Percentiles rank a stretch among this genome's conserved stretches.
Conservation (phyloP, 2,888 invertebrate species). For the Apamea epomidion region DNA sequence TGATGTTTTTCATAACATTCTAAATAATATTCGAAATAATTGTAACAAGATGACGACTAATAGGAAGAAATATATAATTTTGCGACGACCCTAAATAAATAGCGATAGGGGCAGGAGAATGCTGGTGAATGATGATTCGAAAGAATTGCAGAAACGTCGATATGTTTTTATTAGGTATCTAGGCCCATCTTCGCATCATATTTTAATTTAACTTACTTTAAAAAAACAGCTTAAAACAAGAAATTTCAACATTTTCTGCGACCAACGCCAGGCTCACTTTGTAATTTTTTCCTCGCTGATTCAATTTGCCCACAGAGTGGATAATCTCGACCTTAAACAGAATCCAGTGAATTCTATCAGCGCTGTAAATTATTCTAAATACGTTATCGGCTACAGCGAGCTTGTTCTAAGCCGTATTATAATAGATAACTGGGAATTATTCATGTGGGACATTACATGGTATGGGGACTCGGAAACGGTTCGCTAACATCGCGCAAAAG, state of each 20-base stretch:
- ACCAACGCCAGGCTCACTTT: slow-evolving; percentile 42
- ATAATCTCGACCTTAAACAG: slow-evolving; percentile 58
- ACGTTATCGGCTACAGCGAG: slow-evolving; percentile 60
- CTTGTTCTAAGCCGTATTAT: slow-evolving; percentile 61
- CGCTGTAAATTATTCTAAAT: slow-evolving; percentile 69
- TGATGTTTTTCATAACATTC: slow-evolving; percentile 1
- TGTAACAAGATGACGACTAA: not conserved
- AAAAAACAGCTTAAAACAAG: slow-evolving; percentile 13
- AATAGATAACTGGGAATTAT: slow-evolving; percentile 73
- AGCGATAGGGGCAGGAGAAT: not conserved
- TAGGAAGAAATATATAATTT: not conserved
- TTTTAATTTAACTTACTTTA: not conserved
- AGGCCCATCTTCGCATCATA: not conserved
- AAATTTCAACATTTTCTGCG: slow-evolving; percentile 27
- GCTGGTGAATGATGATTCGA: not conserved
- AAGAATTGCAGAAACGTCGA: not conserved
- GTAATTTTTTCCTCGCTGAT: slow-evolving; percentile 51
- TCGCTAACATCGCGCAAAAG: slow-evolving; percentile 60
- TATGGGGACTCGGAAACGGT: slow-evolving; percentile 65
- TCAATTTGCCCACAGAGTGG: slow-evolving; percentile 44
- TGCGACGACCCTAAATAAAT: not conserved
- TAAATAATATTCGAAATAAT: slow-evolving; percentile 1
- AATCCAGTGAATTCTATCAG: slow-evolving; percentile 54
- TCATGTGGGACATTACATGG: slow-evolving; percentile 66
- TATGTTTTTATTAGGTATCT: not conserved